Evolutionary conservation across 2,888 invertebrate species (phyloP).

Genomic region (Boloria selene): DNA sequence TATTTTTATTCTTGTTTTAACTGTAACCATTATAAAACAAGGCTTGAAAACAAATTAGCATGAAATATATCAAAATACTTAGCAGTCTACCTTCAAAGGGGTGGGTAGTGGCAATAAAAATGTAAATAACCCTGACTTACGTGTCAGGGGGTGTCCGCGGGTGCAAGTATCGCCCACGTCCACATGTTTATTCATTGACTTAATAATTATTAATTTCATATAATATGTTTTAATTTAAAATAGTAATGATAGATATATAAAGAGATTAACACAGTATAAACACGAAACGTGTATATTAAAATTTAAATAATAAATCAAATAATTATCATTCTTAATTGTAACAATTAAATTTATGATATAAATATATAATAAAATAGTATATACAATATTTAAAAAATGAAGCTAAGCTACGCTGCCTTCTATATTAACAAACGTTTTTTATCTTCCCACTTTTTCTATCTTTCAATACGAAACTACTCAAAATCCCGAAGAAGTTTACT

Average conservation of each 20-base stretch:
- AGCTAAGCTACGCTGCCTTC: too few species aligned
- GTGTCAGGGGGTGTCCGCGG: conserved; percentile 37
- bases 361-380: too few species aligned
- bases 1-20: background rate
- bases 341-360: too few species aligned
- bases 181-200: conserved; percentile 28
- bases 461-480: conserved; percentile 17
- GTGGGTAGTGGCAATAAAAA: conserved; percentile 61
- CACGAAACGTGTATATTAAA: too few species aligned
- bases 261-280: background rate
- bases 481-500: conserved; percentile 33
- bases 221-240: background rate
- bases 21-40: conserved; percentile 8
- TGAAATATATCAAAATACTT: conserved; percentile 3
- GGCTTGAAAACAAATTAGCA: conserved; percentile 11
- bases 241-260: background rate
- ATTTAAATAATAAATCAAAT: too few species aligned
- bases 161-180: conserved; percentile 28
- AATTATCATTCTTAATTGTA: too few species aligned
- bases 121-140: conserved; percentile 54
- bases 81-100: conserved; percentile 26
- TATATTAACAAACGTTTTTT: background rate
- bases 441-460: background rate
- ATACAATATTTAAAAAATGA: too few species aligned
- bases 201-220: conserved; percentile 9